Base-by-base conservation (phyloP, 2,888 invertebrate species). In the Ennomos erosarius region DNA sequence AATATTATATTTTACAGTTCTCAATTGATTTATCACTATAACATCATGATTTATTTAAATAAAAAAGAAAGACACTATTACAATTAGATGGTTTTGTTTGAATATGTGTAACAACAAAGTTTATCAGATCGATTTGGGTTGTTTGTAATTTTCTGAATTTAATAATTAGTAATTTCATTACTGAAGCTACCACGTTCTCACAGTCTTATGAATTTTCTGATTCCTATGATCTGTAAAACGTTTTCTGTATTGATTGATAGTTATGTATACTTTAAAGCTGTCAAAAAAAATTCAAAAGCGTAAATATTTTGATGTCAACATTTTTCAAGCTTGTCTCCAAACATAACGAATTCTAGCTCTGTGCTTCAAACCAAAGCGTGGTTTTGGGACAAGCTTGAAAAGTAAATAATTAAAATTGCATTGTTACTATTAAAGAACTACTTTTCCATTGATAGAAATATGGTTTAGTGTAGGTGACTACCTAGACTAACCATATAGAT, bases 381-480 rank as follows among this genome's bases (percentile, higher is more conserved):
- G n/a, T 55, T 40, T 53, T 52, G 57, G 62, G 44, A 59, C 59
- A 59, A 65, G 60, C 64, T 62, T 62, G 60, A 65, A 65, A 67
- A 64, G 59, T 59, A 57, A 56, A 35, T 50, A 59, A 51, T 43
- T 42, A 42, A 53, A 47, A 58, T 45, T 38, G 39, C 44, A 48
- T 44, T 40, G 36, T 48, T 42, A n/a, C n/a, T 45, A 37, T 49
- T 49, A 50, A 45, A 53, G 3, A 26, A 46, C 11, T 42, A 51
- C 47, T 34, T 46, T 10, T 16, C 46, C 50, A 37, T 49, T 34
- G 10, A 36, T 16, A 53, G 33, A 45, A 37, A 10, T 47, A 47
- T 48, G 26, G 6, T 58, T n/a, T 36, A 33, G 44, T 38, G 47
- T 33, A 11, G 12, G 44, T 10, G 40, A 44, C 26, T 39, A 53